phyloP scores from a whole-genome alignment of 2,797 vertebrate genomes.

The Vespertilio murinus region DNA sequence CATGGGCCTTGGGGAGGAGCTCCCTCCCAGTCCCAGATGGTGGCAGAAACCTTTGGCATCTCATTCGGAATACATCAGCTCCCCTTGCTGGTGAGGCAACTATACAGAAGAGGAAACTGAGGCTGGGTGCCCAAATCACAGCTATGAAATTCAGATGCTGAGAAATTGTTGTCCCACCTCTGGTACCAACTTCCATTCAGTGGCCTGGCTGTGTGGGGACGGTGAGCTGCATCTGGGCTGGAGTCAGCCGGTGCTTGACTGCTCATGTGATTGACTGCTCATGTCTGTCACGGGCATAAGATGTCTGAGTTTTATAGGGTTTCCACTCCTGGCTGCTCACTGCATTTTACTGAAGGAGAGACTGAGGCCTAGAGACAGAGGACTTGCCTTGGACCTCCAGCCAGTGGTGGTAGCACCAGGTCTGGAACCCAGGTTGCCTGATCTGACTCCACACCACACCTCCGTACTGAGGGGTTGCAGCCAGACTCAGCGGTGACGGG shows the following conservation, averaged over 20 bases:
- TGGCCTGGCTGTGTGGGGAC: neutral
- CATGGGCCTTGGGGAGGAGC: neutral
- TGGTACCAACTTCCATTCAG: neutral
- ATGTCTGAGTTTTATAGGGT: neutral
- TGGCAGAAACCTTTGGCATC: neutral
- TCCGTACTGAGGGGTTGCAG: neutral
- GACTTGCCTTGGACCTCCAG: neutral
- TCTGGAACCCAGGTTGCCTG: neutral
- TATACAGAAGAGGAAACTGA: neutral
- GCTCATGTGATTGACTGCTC: neutral
- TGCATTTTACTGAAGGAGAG: neutral
- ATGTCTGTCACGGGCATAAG: neutral
- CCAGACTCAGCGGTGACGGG: neutral
- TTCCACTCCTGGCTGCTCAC: neutral
- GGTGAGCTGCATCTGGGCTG: neutral
- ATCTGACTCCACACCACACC: neutral
- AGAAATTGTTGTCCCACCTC: neutral
- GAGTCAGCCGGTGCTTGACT: neutral
- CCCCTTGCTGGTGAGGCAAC: neutral
- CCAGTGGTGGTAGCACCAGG: neutral
- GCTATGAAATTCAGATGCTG: neutral
- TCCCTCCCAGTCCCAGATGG: neutral
- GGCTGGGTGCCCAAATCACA: neutral
- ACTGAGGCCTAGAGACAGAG: neutral
- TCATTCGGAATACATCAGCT: neutral